These are phyloP conservation scores for Choloepus didactylus DNA, from an alignment of 2,797 vertebrate genomes.

Conservation along the genomic window DNA sequence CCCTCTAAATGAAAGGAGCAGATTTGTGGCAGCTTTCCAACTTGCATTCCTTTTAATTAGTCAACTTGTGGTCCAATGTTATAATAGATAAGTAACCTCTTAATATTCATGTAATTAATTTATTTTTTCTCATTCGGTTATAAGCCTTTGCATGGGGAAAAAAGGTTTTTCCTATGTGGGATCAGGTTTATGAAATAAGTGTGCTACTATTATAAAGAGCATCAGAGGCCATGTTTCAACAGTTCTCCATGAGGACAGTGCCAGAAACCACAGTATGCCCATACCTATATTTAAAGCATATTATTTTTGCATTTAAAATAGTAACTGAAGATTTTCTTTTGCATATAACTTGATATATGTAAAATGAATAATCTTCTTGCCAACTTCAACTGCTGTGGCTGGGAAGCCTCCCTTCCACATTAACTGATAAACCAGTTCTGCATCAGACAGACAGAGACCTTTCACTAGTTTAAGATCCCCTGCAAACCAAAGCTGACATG, in stretches of 20 bases:
- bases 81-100: slow-evolving; percentile 91
- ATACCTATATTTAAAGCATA: slow-evolving; percentile 12
- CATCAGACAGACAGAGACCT: slow-evolving; percentile 21
- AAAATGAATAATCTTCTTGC: slow-evolving; percentile 4
- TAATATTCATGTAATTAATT: slow-evolving; percentile 91
- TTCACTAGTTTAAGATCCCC: slow-evolving; percentile 71
- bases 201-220: slow-evolving; percentile 50
- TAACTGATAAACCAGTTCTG: slow-evolving; percentile 30
- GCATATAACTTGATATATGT: neutral
- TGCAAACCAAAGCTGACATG: slow-evolving; percentile 68
- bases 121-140: slow-evolving; percentile 89
- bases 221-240: neutral
- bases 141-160: slow-evolving; percentile 80
- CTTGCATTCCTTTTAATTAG: slow-evolving; percentile 90
- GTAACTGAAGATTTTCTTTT: slow-evolving; percentile 38
- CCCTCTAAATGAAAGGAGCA: slow-evolving; percentile 88
- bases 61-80: slow-evolving; percentile 90
- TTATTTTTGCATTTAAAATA: slow-evolving; percentile 36
- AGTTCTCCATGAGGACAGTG: neutral
- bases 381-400: neutral
- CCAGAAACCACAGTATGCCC: neutral
- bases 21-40: slow-evolving; percentile 89
- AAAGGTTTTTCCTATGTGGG: slow-evolving; percentile 18
- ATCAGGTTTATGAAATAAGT: slow-evolving; percentile 72
- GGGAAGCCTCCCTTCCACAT: slow-evolving; percentile 53